These are phyloP conservation scores for Nycticryphes semicollaris DNA, from an alignment of 2,113 vertebrate species.

Conservation along the genomic window DNA sequence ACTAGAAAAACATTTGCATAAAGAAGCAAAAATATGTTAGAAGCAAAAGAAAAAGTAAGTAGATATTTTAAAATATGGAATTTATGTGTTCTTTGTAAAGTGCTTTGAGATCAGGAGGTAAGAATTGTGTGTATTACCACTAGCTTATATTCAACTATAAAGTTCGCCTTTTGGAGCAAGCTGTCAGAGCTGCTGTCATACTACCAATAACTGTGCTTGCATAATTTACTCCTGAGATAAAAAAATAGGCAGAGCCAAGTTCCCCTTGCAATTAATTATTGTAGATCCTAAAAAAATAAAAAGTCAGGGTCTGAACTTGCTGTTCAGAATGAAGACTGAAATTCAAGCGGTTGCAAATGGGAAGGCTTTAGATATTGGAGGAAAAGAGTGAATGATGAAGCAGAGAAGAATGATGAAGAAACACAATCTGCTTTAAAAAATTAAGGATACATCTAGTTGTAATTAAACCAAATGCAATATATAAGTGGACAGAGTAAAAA, in stretches of 20 bases:
- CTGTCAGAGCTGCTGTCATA: neutral
- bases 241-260: neutral
- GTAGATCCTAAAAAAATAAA: neutral
- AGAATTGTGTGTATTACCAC: neutral
- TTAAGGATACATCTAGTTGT: neutral
- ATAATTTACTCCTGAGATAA: neutral
- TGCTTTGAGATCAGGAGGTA: neutral
- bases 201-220: neutral
- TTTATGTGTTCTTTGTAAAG: neutral
- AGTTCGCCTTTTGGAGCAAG: neutral
- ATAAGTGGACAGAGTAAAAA: neutral
- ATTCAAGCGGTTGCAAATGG: neutral
- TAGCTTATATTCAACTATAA: neutral
- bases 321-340: neutral
- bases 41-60: neutral
- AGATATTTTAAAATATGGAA: neutral
- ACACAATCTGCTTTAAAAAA: neutral
- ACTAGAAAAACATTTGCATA: neutral
- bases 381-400: neutral
- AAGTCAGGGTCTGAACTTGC: neutral
- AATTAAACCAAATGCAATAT: neutral
- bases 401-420: too few relatives aligned
- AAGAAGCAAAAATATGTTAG: neutral
- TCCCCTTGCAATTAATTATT: neutral
- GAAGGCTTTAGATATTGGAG: neutral